Conservation (phyloP, 2,113 vertebrate species). For the Lipotes vexillifer region DNA sequence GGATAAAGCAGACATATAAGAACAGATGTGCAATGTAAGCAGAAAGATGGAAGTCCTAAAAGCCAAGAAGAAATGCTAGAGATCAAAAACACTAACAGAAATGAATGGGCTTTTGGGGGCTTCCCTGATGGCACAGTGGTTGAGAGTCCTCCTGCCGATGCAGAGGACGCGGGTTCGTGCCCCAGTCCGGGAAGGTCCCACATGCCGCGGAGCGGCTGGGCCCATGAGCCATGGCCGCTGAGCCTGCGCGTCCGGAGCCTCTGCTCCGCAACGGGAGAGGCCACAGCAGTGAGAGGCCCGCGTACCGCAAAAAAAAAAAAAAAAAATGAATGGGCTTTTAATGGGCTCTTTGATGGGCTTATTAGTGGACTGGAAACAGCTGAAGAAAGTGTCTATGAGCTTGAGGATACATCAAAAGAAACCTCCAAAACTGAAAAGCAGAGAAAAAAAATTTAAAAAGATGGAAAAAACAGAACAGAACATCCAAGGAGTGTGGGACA, state of each 20-base stretch:
- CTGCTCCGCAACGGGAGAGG: too few species aligned
- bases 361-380: background rate
- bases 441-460: background rate
- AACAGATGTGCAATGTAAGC: background rate
- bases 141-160: too few species aligned
- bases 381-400: background rate
- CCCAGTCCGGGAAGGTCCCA: too few species aligned
- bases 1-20: background rate
- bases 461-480: background rate
- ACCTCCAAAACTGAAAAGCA: background rate
- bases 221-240: too few species aligned
- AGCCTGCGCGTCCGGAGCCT: too few species aligned
- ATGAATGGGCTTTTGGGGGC: background rate
- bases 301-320: too few species aligned
- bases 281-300: too few species aligned
- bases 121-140: too few species aligned
- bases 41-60: background rate
- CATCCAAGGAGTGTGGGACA: background rate
- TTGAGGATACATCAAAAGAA: background rate
- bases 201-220: too few species aligned
- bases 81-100: background rate
- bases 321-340: background rate
- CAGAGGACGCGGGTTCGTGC: too few species aligned
- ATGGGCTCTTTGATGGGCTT: background rate
- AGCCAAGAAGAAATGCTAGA: background rate